phyloP scores from a whole-genome alignment of 2,797 vertebrate species.

The Decapterus maruadsi region DNA sequence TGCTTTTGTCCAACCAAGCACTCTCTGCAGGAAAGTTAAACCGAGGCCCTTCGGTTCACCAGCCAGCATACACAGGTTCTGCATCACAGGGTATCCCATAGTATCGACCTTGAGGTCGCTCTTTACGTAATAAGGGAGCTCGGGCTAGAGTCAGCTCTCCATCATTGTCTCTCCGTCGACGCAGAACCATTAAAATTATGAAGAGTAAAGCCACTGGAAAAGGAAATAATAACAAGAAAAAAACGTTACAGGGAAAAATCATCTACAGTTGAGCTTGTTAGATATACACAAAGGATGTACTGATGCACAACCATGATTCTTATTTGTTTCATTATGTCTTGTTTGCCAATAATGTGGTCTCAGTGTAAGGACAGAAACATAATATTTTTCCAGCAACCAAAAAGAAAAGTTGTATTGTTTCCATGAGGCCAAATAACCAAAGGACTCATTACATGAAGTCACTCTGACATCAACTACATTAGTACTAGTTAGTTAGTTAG shows the following conservation, averaged over 20 bases:
- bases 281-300: slow-evolving; percentile 7
- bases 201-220: slow-evolving; percentile 84
- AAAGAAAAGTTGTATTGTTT: background rate
- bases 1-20: slow-evolving; percentile 19
- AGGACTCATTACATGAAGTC: background rate
- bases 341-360: slow-evolving; percentile 12
- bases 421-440: background rate
- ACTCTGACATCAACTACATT: background rate
- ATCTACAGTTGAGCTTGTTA: background rate
- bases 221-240: slow-evolving; percentile 11
- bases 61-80: slow-evolving; percentile 92
- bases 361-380: background rate
- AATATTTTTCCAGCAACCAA: slow-evolving; percentile 8
- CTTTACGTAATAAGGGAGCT: slow-evolving; percentile 82
- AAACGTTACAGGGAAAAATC: slow-evolving; percentile 11
- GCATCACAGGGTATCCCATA: slow-evolving; percentile 87
- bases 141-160: slow-evolving; percentile 78
- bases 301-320: slow-evolving; percentile 36
- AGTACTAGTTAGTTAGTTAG: no score
- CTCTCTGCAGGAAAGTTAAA: background rate
- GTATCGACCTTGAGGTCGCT: slow-evolving; percentile 69
- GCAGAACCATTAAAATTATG: slow-evolving; percentile 83
- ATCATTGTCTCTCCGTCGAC: slow-evolving; percentile 73
- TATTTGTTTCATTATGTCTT: slow-evolving; percentile 32
- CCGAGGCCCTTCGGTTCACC: slow-evolving; percentile 79